Percentiles rank a stretch among this genome's conserved stretches.
phyloP scores from a whole-genome alignment of 2,797 vertebrate genomes.

The Cephalopachus bancanus region DNA sequence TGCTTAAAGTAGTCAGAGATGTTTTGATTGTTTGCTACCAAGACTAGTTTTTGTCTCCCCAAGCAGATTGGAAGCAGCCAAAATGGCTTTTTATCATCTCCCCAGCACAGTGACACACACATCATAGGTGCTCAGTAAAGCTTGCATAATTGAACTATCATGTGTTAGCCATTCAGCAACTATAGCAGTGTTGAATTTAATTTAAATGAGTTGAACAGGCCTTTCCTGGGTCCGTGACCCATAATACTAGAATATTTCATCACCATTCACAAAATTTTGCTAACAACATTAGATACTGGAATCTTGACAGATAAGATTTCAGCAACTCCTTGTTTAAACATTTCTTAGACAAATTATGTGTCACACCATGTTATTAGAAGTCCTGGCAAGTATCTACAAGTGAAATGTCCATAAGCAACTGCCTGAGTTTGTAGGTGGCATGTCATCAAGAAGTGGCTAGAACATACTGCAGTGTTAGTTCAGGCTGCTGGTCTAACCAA shows the following conservation, averaged over 20 bases:
- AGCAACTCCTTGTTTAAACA: constrained; percentile 69
- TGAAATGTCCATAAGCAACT: neutral
- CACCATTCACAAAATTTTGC: constrained; percentile 67
- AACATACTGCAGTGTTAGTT: neutral
- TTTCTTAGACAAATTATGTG: constrained; percentile 53
- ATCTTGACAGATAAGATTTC: constrained; percentile 68
- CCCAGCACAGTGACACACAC: neutral
- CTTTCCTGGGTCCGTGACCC: neutral
- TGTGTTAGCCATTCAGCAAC: neutral
- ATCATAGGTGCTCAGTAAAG: neutral
- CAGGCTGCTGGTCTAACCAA: neutral
- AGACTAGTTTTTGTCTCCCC: neutral
- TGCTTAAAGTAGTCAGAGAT: neutral
- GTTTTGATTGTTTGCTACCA: neutral
- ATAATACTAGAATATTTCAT: constrained; percentile 50
- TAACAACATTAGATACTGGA: constrained; percentile 65
- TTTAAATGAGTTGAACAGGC: neutral
- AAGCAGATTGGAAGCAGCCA: neutral
- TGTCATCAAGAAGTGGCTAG: neutral
- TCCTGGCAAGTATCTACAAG: constrained; percentile 42
- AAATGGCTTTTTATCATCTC: neutral
- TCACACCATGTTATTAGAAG: neutral
- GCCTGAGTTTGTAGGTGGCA: neutral
- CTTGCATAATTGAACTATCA: neutral
- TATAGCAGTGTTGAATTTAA: neutral